Percentiles rank a stretch among this genome's conserved stretches.
Conservation (phyloP, 64 coral and sea anemone species). For the Pocillopora damicornis region DNA sequence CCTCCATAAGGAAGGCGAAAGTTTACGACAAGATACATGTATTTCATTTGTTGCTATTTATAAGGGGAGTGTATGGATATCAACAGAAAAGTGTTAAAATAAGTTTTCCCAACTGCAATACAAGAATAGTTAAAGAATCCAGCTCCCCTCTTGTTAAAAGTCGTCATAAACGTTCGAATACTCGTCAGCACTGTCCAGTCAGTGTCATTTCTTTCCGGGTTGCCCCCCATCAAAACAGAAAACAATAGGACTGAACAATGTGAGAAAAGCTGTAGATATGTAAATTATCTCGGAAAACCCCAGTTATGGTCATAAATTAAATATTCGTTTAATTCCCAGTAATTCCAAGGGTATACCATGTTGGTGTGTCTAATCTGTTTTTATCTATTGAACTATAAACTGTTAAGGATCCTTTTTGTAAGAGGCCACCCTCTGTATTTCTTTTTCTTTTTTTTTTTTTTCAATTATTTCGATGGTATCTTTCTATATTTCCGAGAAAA, state of each 20-base stretch:
- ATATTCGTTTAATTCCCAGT: background rate
- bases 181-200: background rate
- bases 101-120: background rate
- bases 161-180: background rate
- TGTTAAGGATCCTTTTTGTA: too few species aligned
- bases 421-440: too few species aligned
- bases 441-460: too few species aligned
- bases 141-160: background rate
- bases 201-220: background rate
- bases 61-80: background rate
- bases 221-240: background rate
- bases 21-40: background rate
- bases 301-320: background rate
- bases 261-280: slow-evolving; percentile 20
- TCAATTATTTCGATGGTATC: too few species aligned
- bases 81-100: too few species aligned
- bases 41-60: slow-evolving; percentile 19
- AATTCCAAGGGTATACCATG: background rate
- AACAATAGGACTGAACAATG: background rate
- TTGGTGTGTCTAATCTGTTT: background rate
- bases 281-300: background rate
- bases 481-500: too few species aligned
- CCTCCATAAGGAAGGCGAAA: background rate
- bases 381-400: too few species aligned
- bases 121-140: background rate